Evolutionary conservation across 2,797 vertebrate genomes (phyloP).

Genomic region (Lithobates pipiens): DNA sequence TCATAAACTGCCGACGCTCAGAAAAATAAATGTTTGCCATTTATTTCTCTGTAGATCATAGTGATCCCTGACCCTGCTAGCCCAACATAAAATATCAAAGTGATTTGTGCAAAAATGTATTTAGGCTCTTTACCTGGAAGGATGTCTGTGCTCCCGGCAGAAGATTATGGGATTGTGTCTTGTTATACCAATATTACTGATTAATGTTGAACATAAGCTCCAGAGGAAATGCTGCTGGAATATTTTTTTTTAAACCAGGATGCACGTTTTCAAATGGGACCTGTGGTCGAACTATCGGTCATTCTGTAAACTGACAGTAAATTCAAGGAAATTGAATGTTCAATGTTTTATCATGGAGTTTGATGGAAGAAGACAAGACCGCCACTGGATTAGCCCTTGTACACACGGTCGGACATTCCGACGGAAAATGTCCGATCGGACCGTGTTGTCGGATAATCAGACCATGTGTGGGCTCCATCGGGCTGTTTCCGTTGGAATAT

Average conservation of each 20-base stretch:
- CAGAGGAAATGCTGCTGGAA: neutral
- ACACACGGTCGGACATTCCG: too few species aligned
- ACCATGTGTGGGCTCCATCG: too few species aligned
- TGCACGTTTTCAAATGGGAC: neutral
- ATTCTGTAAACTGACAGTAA: neutral
- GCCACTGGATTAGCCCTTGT: too few species aligned
- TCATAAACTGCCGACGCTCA: slow-evolving; percentile 4
- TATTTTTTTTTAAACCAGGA: neutral
- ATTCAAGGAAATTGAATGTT: neutral
- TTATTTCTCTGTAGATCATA: slow-evolving; percentile 37
- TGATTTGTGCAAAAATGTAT: slow-evolving; percentile 10
- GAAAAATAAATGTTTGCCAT: slow-evolving; percentile 48
- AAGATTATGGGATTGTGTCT: neutral
- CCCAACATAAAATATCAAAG: slow-evolving; percentile 24
- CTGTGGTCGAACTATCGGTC: neutral
- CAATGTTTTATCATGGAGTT: too few species aligned
- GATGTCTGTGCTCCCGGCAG: neutral
- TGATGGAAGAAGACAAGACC: too few species aligned
- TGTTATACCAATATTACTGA: neutral
- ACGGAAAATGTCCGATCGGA: too few species aligned
- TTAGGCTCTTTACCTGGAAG: neutral
- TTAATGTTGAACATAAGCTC: neutral
- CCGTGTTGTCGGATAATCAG: too few species aligned
- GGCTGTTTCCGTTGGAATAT: too few species aligned
- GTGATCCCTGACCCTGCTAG: slow-evolving; percentile 16